Evolutionary conservation across 2,113 vertebrate genomes (phyloP).

Genomic region (Lampris megalopsis): DNA sequence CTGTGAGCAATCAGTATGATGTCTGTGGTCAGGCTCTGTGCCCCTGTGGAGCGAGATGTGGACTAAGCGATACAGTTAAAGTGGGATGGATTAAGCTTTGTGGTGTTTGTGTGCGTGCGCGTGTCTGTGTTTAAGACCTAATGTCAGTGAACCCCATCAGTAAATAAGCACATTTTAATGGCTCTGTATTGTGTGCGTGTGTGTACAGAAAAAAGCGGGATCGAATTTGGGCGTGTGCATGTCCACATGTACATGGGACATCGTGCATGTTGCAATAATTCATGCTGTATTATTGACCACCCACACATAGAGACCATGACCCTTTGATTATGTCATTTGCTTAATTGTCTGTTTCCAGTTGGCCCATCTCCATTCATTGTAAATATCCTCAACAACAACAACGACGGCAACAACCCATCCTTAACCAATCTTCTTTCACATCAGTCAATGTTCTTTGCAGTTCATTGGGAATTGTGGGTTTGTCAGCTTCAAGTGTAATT

Average conservation of each 20-base stretch:
- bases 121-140: constrained; percentile 14
- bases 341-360: constrained; percentile 43
- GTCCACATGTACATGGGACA: neutral
- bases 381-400: constrained; percentile 54
- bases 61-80: constrained; percentile 54
- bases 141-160: constrained; percentile 15
- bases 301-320: constrained; percentile 36
- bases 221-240: neutral
- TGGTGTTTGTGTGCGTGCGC: constrained; percentile 12
- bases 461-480: constrained; percentile 5
- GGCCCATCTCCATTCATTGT: constrained; percentile 50
- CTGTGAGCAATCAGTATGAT: constrained; percentile 75
- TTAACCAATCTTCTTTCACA: constrained; percentile 13
- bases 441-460: constrained; percentile 11
- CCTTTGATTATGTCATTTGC: constrained; percentile 54
- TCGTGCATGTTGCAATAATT: constrained; percentile 29
- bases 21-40: constrained; percentile 77
- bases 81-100: constrained; percentile 56
- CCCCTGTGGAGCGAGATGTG: constrained; percentile 62
- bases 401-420: constrained; percentile 11
- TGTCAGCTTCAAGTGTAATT: constrained; percentile 9
- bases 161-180: constrained; percentile 3
- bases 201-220: neutral
- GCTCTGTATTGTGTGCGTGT: constrained; percentile 11
- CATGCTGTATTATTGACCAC: constrained; percentile 43